phyloP scores from a whole-genome alignment of 2,888 invertebrate species.

The Octodonta nipae region DNA sequence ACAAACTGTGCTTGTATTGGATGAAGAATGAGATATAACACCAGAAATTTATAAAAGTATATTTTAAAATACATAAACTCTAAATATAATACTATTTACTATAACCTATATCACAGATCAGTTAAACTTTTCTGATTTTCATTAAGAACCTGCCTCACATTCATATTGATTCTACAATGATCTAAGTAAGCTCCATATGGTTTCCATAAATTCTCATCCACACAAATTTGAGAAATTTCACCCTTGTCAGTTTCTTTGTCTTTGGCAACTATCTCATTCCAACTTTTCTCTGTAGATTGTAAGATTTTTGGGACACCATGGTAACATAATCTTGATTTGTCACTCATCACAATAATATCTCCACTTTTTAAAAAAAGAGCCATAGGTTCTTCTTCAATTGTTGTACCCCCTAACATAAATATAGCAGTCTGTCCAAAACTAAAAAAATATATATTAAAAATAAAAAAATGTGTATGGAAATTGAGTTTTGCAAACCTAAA shows the following conservation, averaged over 20 bases:
- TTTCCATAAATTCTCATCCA: constrained; percentile 38
- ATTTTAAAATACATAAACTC: no score
- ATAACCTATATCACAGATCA: no score
- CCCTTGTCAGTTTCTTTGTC: constrained; percentile 6
- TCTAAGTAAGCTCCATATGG: constrained; percentile 48
- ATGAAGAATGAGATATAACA: no score
- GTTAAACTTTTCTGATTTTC: constrained; percentile 40
- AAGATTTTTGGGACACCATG: constrained; percentile 89
- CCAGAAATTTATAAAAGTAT: no score
- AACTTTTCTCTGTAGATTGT: constrained; percentile 36
- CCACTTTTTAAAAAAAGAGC: constrained; percentile 74
- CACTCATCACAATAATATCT: constrained; percentile 84
- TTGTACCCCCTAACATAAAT: constrained; percentile 78
- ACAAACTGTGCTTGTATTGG: no score
- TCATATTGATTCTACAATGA: constrained; percentile 79
- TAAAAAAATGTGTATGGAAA: no score
- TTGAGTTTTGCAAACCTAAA: no score
- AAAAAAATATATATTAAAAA: constrained; percentile 6
- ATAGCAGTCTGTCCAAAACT: constrained; percentile 93
- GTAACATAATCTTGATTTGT: constrained; percentile 68
- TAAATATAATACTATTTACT: no score
- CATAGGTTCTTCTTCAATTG: constrained; percentile 50
- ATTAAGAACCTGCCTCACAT: constrained; percentile 78
- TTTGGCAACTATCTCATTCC: constrained; percentile 30
- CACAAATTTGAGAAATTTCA: constrained; percentile 22